Base-by-base conservation (phyloP, 2,797 vertebrate genomes). In the Artibeus jamaicensis region DNA sequence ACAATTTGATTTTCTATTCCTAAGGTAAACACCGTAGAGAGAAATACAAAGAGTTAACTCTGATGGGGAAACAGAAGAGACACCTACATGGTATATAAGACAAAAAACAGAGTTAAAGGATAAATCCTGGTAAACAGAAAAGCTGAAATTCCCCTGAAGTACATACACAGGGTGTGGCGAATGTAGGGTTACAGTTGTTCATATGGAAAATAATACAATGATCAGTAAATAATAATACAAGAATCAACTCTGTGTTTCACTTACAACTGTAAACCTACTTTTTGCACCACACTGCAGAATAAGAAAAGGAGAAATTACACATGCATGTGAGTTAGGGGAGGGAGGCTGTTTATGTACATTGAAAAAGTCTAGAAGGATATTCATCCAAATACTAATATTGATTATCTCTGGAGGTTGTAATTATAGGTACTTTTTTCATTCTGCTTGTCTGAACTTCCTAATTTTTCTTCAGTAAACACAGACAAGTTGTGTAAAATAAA, bases 21-120 rank as follows among this genome's bases (percentile, higher is more conserved):
- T 88, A 88, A 78, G 59, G n/a, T 81, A 91, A 95, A 92, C 29
- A 68, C 16, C 77, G 42, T 1, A 34, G 37, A 55, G 21, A 93
- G n/a, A 92, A 93, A 88, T 62, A 90, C 2, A 81, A 84, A 71
- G 46, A 76, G 15, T 53, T 96, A 79, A 95, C 39, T 62, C 62
- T 77, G 37, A 87, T n/a, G 39, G 68, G 14, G 16, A 87, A 67
- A 95, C 21, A 77, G 46, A 50, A 86, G 48, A 83, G 59, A 59
- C 9, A 76, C 44, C 29, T 57, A 37, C 70, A 37, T 39, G 15
- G 34, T 70, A 0, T 86, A 26, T 78, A 85, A 78, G 55, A 39
- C 14, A 62, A 94, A 90, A 1, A 91, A 53, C 18, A 88, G 90
- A 92, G 50, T 71, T 70, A 93, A 93, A 89, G 22, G 44, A 29